A percentile compares a stretch with the other conserved stretches of the same genome.
phyloP scores from a whole-genome alignment of 2,888 invertebrate species.

The Argyresthia albistria region DNA sequence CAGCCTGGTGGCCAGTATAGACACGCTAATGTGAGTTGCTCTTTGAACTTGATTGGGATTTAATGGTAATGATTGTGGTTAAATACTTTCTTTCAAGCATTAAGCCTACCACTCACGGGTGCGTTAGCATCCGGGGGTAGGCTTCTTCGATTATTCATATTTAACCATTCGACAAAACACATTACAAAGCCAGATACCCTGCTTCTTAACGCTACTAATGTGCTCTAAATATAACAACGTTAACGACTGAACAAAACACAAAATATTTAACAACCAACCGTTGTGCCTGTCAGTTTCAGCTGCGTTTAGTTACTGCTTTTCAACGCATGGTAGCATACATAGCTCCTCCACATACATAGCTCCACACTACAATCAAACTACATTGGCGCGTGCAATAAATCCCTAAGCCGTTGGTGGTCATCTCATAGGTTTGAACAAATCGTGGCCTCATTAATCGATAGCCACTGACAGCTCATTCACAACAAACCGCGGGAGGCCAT shows the following conservation, averaged over 20 bases:
- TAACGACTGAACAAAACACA: no score
- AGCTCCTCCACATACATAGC: not conserved
- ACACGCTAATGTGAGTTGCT: not conserved
- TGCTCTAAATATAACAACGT: no score
- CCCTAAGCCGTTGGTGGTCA: conserved; percentile 25
- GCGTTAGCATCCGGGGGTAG: no score
- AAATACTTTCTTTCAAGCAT: not conserved
- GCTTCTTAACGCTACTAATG: no score
- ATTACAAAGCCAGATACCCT: no score
- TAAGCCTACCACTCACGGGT: not conserved
- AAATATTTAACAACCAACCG: no score
- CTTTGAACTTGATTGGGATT: not conserved
- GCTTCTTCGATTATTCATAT: no score
- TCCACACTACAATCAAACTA: not conserved
- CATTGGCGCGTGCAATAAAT: conserved; percentile 1
- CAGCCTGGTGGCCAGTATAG: not conserved
- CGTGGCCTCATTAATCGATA: conserved; percentile 41
- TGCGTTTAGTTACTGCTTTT: not conserved
- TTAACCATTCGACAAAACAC: no score
- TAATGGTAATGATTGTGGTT: not conserved
- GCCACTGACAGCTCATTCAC: conserved; percentile 57
- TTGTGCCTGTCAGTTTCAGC: no score
- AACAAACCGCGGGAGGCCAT: conserved; percentile 58
- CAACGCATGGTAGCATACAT: not conserved
- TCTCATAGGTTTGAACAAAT: conserved; percentile 22